Percentiles rank a stretch among this genome's conserved stretches.
These are phyloP conservation scores for Drosophila eugracilis DNA, from an alignment of 1,140 invertebrate species.

Conservation along the genomic window DNA sequence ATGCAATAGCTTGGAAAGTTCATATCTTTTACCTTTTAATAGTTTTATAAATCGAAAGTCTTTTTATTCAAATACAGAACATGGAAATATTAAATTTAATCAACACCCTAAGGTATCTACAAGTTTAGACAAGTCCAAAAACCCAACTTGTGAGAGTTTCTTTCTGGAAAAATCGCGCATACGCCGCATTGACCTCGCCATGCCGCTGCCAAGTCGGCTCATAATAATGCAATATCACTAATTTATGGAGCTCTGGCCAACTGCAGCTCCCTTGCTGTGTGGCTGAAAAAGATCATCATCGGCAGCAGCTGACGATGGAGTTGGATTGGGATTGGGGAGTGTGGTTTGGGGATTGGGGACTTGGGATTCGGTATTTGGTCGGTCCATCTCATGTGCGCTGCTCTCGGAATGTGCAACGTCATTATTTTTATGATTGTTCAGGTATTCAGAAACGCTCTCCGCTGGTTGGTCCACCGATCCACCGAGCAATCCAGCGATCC, in stretches of 20 bases:
- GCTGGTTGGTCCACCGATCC: constrained; percentile 42
- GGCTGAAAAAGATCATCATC: constrained; percentile 54
- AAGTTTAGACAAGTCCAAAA: not conserved
- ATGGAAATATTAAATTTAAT: too few relatives aligned
- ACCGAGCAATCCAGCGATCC: constrained; percentile 42
- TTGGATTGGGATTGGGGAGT: constrained; percentile 27
- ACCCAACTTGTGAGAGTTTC: constrained; percentile 1
- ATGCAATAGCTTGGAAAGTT: too few relatives aligned
- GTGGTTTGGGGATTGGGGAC: constrained; percentile 6
- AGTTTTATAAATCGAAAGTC: too few relatives aligned
- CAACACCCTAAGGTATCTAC: constrained; percentile 15
- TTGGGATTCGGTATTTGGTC: constrained; percentile 18
- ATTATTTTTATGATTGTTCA: constrained; percentile 83
- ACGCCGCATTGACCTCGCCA: constrained; percentile 72
- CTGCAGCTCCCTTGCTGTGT: constrained; percentile 60
- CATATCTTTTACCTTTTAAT: too few relatives aligned
- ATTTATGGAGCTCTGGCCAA: constrained; percentile 64
- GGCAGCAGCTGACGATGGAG: constrained; percentile 47
- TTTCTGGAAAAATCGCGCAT: constrained; percentile 70
- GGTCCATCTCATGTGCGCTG: constrained; percentile 41
- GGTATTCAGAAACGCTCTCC: constrained; percentile 70
- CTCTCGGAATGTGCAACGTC: constrained; percentile 77
- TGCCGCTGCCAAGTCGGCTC: constrained; percentile 19
- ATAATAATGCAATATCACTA: constrained; percentile 81
- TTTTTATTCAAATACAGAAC: too few relatives aligned